Percentiles rank a stretch among this genome's conserved stretches.
These are phyloP conservation scores for Antennarius maculatus DNA, from an alignment of 2,797 vertebrate genomes.

Conservation along the genomic window DNA sequence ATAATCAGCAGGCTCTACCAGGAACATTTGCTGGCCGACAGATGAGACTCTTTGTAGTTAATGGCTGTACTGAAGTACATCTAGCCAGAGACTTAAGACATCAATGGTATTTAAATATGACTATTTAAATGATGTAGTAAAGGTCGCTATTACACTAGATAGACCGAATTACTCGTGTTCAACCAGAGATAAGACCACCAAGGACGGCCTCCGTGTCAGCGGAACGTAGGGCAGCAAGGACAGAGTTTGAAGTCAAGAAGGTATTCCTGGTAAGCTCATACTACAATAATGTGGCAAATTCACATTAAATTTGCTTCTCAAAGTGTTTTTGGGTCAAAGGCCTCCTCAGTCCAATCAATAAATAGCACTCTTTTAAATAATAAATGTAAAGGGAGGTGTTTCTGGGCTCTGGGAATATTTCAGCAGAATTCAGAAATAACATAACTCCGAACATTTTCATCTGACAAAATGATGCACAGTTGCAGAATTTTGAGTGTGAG, in stretches of 20 bases:
- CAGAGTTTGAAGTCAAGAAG: conserved; percentile 15
- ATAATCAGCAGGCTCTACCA: conserved; percentile 76
- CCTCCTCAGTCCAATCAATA: background rate
- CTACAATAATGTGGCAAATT: background rate
- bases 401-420: background rate
- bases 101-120: conserved; percentile 80
- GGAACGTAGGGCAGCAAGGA: conserved; percentile 9
- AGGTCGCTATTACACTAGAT: conserved; percentile 68
- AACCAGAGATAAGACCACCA: conserved; percentile 68
- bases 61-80: conserved; percentile 75
- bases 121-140: conserved; percentile 75
- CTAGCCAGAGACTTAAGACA: conserved; percentile 73
- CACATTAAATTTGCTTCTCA: background rate
- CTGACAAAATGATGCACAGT: background rate
- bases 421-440: background rate
- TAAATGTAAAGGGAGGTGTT: background rate
- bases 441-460: background rate
- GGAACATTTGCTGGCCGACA: conserved; percentile 75
- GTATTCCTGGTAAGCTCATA: background rate
- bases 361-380: background rate
- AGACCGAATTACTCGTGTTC: conserved; percentile 67
- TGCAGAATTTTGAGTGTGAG: background rate
- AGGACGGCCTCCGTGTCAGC: conserved; percentile 50
- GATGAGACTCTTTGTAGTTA: conserved; percentile 80
- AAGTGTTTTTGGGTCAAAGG: background rate